phyloP scores from a whole-genome alignment of 1,140 invertebrate genomes.

The Bombus ignitus region DNA sequence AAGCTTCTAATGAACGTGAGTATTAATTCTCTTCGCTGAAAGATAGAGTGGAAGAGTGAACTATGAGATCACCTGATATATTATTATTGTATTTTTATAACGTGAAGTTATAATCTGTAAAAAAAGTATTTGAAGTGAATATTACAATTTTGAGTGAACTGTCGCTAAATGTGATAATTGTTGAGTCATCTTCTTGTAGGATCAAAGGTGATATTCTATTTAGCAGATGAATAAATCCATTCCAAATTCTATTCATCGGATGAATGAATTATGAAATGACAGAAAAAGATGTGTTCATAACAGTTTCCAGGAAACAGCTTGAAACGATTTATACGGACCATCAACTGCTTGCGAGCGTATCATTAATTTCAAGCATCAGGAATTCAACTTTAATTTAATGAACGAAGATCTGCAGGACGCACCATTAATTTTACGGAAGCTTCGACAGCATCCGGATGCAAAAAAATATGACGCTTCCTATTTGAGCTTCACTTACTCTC shows the following conservation, averaged over 20 bases:
- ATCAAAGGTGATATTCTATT: neutral
- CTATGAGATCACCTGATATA: too few relatives aligned
- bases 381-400: neutral
- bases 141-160: neutral
- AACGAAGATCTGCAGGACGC: neutral
- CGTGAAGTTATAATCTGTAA: neutral
- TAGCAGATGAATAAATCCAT: too few relatives aligned
- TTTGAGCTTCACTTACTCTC: too few relatives aligned
- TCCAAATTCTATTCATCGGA: too few relatives aligned
- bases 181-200: neutral
- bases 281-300: neutral
- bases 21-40: too few relatives aligned
- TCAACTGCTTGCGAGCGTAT: too few relatives aligned
- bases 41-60: too few relatives aligned
- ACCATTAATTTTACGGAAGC: neutral
- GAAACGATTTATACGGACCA: neutral
- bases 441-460: too few relatives aligned
- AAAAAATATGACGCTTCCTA: too few relatives aligned
- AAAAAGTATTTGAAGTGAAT: neutral
- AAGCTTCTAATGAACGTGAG: too few relatives aligned
- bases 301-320: neutral
- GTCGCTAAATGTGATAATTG: neutral
- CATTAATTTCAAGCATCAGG: constrained; percentile 9
- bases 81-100: neutral
- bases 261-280: neutral